These are phyloP conservation scores for Acanthurus tractus DNA, from an alignment of 2,797 vertebrate species.

Conservation along the genomic window DNA sequence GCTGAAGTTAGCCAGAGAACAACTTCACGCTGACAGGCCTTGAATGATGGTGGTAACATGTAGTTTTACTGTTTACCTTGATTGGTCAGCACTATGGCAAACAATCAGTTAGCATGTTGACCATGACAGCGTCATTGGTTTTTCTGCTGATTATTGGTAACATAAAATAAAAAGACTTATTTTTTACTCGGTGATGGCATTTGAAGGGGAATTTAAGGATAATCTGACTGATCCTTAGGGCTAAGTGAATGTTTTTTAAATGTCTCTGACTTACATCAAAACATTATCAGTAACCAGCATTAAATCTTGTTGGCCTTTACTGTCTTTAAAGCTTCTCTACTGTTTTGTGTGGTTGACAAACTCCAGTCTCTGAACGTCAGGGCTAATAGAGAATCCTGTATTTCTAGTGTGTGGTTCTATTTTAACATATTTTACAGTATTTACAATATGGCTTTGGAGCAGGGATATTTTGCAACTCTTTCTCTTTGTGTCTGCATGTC, in stretches of 20 bases:
- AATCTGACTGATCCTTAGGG: neutral
- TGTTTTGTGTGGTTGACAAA: neutral
- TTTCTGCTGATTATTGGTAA: no score
- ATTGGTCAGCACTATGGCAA: neutral
- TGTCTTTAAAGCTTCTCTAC: neutral
- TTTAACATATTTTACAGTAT: neutral
- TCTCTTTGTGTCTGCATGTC: neutral
- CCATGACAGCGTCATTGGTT: no score
- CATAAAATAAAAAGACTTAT: no score
- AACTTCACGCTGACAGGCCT: neutral
- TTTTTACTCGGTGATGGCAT: neutral
- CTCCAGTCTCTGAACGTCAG: neutral
- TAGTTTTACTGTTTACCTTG: no score
- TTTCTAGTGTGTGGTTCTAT: neutral
- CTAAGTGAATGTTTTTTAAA: neutral
- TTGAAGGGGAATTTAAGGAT: neutral
- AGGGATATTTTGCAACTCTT: neutral
- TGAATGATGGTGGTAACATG: neutral
- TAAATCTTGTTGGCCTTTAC: neutral
- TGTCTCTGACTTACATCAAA: neutral
- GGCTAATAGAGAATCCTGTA: neutral
- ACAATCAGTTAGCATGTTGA: no score
- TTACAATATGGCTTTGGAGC: neutral
- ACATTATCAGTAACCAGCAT: neutral
- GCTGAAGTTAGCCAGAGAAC: neutral